Evolutionary conservation across 92 coral and sea anemone species (phyloP), one percentile per base, ranked within the genome.

Genomic region (Chrysogorgia sp.): DNA sequence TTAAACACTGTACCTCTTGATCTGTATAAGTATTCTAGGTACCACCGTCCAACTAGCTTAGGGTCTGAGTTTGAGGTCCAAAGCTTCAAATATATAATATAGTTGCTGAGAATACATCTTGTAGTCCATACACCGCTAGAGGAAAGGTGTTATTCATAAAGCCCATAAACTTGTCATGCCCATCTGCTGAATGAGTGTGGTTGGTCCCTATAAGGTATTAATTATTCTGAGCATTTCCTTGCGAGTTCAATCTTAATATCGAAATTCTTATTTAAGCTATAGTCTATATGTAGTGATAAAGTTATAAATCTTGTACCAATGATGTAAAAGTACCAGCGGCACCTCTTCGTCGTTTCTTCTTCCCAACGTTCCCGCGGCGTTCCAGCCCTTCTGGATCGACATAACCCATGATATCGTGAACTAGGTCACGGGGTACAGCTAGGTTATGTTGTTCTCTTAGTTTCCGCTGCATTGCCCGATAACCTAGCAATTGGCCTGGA

Each of bases 401-500:
- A 45, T 53, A 15, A 29, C 67, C 55, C 89, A 85, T 85, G 13
- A 71, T 58, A 77, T 77, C 76, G 37, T 84, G 66, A 14, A 88
- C 86, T 65, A 84, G 63, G 30, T 50, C 83, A 47, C 86, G 72
- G 12, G 86, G 86, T 1, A 88, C 88, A 25, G 79, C 37, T 17
- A 88, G 77, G 28, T 88, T 47, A 58, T 84, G 91, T 41, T 56
- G 80, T 43, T 83, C 88, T 80, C 91, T 55, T 8, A 84, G 56
- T 63, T 88, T 88, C 72, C 63, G 76, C 23, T 88, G 86, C 77
- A 88, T 84, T 0, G 88, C 82, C 24, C 88, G 62, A 34, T 88
- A 88, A 20, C 91, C 91, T 8, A 88, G 86, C 24, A 87, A 65
- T 48, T 86, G 83, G 40, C 90, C 84, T 5, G 87, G 84, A 2